Percentiles rank a stretch among this genome's conserved stretches.
These are phyloP conservation scores for Calidris pugnax DNA, from an alignment of 2,113 vertebrate genomes.

Conservation along the genomic window DNA sequence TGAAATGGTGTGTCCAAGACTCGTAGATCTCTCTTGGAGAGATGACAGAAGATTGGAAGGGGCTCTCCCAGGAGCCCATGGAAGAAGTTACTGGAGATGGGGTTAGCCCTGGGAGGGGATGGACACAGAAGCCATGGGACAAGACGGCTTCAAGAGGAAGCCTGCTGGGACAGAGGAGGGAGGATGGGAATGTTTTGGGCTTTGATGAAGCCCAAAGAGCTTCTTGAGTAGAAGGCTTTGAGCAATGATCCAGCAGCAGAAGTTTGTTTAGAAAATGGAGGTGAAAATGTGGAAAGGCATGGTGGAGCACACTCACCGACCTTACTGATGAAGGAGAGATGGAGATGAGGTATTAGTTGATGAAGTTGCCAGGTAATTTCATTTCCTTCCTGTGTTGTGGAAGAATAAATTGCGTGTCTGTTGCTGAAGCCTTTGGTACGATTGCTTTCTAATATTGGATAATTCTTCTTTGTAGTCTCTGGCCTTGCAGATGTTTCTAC, in stretches of 20 bases:
- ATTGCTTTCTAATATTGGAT: neutral
- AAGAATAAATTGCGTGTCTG: neutral
- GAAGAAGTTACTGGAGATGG: neutral
- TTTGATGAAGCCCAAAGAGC: neutral
- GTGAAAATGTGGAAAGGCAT: neutral
- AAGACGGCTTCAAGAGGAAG: neutral
- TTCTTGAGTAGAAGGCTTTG: neutral
- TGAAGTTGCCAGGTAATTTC: neutral
- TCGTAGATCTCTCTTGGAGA: neutral
- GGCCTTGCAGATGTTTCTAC: neutral
- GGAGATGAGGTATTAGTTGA: neutral
- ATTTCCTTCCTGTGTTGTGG: neutral
- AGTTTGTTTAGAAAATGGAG: neutral
- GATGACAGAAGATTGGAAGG: neutral
- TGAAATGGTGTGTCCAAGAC: neutral
- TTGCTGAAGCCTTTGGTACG: neutral
- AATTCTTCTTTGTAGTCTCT: neutral
- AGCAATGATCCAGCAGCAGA: neutral
- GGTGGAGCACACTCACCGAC: neutral
- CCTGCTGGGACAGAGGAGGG: neutral
- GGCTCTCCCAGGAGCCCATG: neutral
- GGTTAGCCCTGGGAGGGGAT: neutral
- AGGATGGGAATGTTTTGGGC: neutral
- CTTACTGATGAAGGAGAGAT: neutral
- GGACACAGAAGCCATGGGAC: neutral